phyloP scores from a whole-genome alignment of 2,113 vertebrate species.

The Corvus moneduloides region DNA sequence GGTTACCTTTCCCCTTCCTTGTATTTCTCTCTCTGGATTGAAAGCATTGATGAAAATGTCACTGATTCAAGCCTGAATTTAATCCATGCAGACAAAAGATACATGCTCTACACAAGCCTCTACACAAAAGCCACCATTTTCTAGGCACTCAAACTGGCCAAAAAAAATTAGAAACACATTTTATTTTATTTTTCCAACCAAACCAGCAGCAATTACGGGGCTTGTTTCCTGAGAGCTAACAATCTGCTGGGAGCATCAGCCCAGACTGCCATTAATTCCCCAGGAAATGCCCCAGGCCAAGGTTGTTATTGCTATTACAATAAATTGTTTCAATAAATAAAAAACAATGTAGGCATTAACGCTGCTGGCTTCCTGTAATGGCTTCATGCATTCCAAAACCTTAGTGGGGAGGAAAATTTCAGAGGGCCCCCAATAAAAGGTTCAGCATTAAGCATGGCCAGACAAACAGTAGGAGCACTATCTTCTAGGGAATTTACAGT shows the following conservation, averaged over 20 bases:
- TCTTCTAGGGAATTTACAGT: conserved; percentile 29
- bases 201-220: conserved; percentile 8
- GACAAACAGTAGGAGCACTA: conserved; percentile 36
- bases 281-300: conserved; percentile 53
- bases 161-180: conserved; percentile 62
- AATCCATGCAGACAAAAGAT: not conserved
- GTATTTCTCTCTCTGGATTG: not conserved
- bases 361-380: conserved; percentile 21
- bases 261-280: conserved; percentile 56
- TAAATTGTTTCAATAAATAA: conserved; percentile 63
- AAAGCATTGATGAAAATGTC: not conserved
- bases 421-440: not conserved
- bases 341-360: conserved; percentile 43
- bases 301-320: conserved; percentile 55
- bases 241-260: conserved; percentile 57
- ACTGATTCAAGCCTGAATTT: not conserved
- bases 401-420: conserved; percentile 29
- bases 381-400: conserved; percentile 25
- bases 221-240: conserved; percentile 49
- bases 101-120: not conserved
- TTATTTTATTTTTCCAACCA: conserved; percentile 47
- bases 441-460: not conserved
- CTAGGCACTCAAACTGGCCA: not conserved
- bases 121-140: not conserved
- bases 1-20: not conserved